These are phyloP conservation scores for Scotopteryx bipunctaria DNA, from an alignment of 2,888 invertebrate species.

Conservation along the genomic window DNA sequence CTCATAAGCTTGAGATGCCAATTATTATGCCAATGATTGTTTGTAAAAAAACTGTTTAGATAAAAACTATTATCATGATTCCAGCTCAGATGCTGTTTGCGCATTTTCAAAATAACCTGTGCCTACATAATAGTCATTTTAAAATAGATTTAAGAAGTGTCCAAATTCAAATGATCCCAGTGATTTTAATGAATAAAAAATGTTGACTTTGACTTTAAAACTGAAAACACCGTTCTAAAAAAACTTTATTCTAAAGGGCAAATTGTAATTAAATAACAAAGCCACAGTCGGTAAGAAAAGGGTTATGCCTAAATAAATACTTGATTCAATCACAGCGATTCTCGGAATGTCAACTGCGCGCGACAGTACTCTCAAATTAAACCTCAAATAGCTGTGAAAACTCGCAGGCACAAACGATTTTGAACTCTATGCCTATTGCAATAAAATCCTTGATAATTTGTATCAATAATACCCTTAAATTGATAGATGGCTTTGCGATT, in stretches of 20 bases:
- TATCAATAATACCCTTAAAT: background rate
- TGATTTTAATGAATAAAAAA: too few species aligned
- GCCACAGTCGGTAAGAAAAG: constrained; percentile 14
- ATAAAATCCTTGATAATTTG: constrained; percentile 2
- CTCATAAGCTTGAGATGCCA: too few species aligned
- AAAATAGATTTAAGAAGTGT: too few species aligned
- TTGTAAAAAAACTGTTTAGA: too few species aligned
- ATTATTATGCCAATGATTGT: too few species aligned
- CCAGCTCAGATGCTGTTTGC: too few species aligned
- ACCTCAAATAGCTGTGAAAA: background rate
- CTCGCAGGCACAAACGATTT: background rate
- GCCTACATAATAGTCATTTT: too few species aligned
- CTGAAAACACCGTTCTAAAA: too few species aligned
- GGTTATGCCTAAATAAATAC: constrained; percentile 29
- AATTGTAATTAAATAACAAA: constrained; percentile 13
- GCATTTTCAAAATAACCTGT: too few species aligned
- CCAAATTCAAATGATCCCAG: too few species aligned
- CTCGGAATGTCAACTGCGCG: constrained; percentile 30
- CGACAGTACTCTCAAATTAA: constrained; percentile 21
- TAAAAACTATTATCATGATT: too few species aligned
- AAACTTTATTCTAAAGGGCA: background rate
- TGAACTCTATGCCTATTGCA: background rate
- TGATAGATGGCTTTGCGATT: background rate
- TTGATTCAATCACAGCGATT: constrained; percentile 33
- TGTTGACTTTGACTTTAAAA: too few species aligned